Conservation (phyloP, 1,140 invertebrate genomes). For the Andrena cerasifolii region DNA sequence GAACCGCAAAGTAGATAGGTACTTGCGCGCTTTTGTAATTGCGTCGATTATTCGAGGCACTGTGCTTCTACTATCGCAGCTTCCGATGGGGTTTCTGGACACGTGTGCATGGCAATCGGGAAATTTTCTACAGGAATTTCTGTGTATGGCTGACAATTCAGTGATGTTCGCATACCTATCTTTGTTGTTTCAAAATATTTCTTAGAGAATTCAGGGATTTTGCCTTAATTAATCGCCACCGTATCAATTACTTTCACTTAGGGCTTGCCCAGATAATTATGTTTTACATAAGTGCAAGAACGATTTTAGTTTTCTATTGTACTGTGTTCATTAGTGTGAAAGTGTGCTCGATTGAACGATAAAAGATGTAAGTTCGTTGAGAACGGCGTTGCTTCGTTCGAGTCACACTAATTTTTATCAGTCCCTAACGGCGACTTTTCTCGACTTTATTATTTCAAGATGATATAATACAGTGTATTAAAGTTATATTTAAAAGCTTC, state of each 20-base stretch:
- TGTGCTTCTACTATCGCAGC: too few species aligned
- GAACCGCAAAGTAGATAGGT: not conserved
- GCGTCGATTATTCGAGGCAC: too few species aligned
- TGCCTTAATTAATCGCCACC: conserved; percentile 36
- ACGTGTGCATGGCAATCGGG: too few species aligned
- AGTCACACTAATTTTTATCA: not conserved
- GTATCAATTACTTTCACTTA: conserved; percentile 44
- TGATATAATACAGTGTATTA: not conserved
- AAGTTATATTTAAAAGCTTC: too few species aligned
- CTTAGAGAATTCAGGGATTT: too few species aligned
- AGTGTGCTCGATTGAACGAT: not conserved
- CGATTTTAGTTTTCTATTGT: not conserved
- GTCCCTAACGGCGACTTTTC: not conserved
- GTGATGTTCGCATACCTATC: too few species aligned
- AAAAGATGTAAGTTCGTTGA: conserved; percentile 20
- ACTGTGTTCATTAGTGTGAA: conserved; percentile 32
- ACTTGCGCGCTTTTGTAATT: too few species aligned
- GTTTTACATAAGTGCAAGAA: conserved; percentile 40
- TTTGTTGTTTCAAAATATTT: too few species aligned
- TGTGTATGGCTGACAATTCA: too few species aligned
- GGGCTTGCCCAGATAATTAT: conserved; percentile 30
- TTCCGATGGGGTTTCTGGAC: too few species aligned
- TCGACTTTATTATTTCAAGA: not conserved
- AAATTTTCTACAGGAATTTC: too few species aligned
- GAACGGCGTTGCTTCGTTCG: not conserved